Percentiles rank a stretch among this genome's conserved stretches.
phyloP scores from a whole-genome alignment of 2,797 vertebrate genomes.

The Holocentrus rufus region DNA sequence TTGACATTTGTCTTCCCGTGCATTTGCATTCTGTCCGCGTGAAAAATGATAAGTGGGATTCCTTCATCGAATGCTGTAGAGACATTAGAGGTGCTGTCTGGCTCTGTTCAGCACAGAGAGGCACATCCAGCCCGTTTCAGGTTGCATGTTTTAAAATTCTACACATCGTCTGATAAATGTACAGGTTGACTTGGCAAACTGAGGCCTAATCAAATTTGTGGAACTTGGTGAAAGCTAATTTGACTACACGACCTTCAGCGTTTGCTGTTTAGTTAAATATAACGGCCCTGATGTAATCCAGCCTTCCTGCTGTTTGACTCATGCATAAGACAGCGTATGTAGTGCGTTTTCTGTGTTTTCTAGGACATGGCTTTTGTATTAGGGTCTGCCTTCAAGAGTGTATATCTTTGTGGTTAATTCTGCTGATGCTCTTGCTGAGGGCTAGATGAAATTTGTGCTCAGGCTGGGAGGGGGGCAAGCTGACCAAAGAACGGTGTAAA shows the following conservation, averaged over 20 bases:
- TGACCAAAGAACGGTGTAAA: conserved; percentile 75
- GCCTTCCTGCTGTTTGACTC: background rate
- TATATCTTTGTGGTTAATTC: conserved; percentile 54
- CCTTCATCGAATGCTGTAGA: conserved; percentile 32
- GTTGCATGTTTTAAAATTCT: conserved; percentile 26
- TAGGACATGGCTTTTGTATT: conserved; percentile 22
- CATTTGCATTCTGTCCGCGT: conserved; percentile 66
- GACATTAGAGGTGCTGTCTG: conserved; percentile 35
- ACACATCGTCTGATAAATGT: background rate
- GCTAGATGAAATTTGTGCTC: conserved; percentile 49
- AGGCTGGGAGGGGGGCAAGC: conserved; percentile 61
- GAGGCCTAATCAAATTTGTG: conserved; percentile 15
- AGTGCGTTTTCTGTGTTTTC: background rate
- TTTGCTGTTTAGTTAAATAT: background rate
- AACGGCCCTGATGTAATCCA: conserved; percentile 1
- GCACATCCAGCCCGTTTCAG: conserved; percentile 21
- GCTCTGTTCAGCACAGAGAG: conserved; percentile 25
- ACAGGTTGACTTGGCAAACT: background rate
- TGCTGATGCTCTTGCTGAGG: conserved; percentile 53
- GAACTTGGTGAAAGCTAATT: background rate
- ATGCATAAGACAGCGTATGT: background rate
- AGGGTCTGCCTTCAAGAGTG: background rate
- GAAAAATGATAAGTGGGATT: conserved; percentile 51
- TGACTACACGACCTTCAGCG: background rate
- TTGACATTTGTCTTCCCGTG: conserved; percentile 74